Conservation (phyloP, 2,888 invertebrate species). For the Atethmia centrago region DNA sequence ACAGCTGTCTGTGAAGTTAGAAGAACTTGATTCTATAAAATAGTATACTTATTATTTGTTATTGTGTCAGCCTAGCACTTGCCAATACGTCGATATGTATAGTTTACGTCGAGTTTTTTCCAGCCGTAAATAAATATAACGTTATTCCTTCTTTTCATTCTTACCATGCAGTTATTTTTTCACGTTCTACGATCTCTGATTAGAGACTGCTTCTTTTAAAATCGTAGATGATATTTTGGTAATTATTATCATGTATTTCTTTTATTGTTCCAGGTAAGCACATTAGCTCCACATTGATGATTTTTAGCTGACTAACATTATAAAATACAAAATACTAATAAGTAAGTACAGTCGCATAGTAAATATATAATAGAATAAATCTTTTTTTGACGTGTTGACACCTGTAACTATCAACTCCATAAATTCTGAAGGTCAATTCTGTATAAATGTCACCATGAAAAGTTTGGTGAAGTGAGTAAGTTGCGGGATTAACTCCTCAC, state of each 20-base stretch:
- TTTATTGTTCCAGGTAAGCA: constrained; percentile 51
- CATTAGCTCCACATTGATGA: no score
- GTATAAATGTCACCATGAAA: not conserved
- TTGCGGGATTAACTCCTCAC: no score
- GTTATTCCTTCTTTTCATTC: not conserved
- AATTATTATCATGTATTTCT: not conserved
- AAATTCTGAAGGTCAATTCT: not conserved
- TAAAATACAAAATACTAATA: not conserved
- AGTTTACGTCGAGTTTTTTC: not conserved
- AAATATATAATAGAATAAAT: no score
- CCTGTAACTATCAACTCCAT: not conserved
- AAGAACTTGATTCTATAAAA: no score
- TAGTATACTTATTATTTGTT: no score
- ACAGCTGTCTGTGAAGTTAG: no score
- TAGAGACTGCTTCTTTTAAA: not conserved
- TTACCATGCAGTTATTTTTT: not conserved
- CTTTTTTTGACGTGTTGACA: not conserved
- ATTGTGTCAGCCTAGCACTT: no score
- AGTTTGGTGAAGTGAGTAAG: no score
- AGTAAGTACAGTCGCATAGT: not conserved
- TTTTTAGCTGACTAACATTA: not conserved
- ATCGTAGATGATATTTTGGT: not conserved
- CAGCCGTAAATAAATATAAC: not conserved
- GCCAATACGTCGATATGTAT: no score
- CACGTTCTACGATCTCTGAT: not conserved